phyloP scores from a whole-genome alignment of 2,888 invertebrate species.

The Protophormia terraenovae region DNA sequence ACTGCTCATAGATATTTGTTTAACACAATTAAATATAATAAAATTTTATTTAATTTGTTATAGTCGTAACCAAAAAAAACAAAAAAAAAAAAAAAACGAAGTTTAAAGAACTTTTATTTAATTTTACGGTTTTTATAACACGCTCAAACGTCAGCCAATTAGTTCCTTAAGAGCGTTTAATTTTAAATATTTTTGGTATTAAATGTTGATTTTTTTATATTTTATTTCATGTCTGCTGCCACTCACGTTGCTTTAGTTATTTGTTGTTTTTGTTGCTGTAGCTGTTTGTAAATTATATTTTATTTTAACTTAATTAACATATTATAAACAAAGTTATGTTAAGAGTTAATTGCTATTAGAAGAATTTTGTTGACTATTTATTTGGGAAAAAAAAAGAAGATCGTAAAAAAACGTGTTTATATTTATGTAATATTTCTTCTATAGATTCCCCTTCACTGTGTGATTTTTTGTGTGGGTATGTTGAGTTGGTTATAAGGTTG shows the following conservation, averaged over 20 bases:
- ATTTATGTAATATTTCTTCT: background rate
- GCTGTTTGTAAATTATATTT: background rate
- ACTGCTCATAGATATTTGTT: background rate
- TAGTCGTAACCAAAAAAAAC: background rate
- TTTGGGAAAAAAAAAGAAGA: background rate
- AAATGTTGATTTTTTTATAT: no score
- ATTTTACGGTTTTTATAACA: slow-evolving; percentile 12
- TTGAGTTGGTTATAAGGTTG: background rate
- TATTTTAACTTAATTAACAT: slow-evolving; percentile 31
- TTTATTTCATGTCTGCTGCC: background rate
- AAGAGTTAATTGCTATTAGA: background rate
- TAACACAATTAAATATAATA: background rate
- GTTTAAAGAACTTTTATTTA: background rate
- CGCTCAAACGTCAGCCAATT: background rate
- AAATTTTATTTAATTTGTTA: background rate
- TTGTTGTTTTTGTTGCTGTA: background rate
- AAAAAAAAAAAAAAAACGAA: background rate
- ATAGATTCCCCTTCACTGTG: background rate
- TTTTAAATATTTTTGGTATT: background rate
- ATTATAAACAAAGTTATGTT: background rate
- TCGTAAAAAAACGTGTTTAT: background rate
- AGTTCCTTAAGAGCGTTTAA: background rate
- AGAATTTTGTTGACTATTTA: background rate
- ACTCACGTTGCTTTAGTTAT: background rate
- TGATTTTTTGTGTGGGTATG: background rate